Conservation (phyloP, 2,797 vertebrate genomes). For the Astyanax mexicanus region DNA sequence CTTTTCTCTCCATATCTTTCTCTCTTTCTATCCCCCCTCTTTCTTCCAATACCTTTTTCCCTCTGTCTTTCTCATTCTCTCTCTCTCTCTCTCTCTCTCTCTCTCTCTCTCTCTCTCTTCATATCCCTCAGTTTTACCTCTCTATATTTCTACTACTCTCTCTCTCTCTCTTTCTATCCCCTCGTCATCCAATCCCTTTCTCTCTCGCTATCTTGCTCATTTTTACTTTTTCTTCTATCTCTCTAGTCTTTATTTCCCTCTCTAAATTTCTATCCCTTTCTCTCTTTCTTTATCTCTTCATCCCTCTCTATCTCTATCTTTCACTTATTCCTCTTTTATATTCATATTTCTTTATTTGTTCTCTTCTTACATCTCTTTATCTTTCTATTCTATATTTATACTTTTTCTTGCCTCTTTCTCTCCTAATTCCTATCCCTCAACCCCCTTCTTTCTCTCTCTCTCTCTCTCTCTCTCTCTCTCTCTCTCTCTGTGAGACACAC, state of each 20-base stretch:
- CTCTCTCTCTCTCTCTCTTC: conserved; percentile 5
- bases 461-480: conserved; percentile 25
- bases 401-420: no score
- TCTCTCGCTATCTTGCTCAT: conserved; percentile 31
- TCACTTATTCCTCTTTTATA: no score
- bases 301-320: conserved; percentile 33
- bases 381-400: no score
- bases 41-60: conserved; percentile 14
- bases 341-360: no score
- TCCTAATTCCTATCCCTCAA: no score
- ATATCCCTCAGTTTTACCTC: no score
- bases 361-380: no score
- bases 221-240: no score
- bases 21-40: conserved; percentile 7
- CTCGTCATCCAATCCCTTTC: no score
- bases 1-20: conserved; percentile 25
- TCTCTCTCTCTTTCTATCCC: conserved; percentile 22
- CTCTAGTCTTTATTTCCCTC: background rate
- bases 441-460: no score
- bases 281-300: conserved; percentile 10
- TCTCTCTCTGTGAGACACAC: conserved; percentile 40
- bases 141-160: conserved; percentile 18
- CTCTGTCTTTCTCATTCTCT: conserved; percentile 31
- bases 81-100: conserved; percentile 27
- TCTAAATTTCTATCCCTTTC: conserved; percentile 31